These are phyloP conservation scores for Enchytraeus crypticus DNA, from an alignment of 2,888 invertebrate species.

Conservation along the genomic window DNA sequence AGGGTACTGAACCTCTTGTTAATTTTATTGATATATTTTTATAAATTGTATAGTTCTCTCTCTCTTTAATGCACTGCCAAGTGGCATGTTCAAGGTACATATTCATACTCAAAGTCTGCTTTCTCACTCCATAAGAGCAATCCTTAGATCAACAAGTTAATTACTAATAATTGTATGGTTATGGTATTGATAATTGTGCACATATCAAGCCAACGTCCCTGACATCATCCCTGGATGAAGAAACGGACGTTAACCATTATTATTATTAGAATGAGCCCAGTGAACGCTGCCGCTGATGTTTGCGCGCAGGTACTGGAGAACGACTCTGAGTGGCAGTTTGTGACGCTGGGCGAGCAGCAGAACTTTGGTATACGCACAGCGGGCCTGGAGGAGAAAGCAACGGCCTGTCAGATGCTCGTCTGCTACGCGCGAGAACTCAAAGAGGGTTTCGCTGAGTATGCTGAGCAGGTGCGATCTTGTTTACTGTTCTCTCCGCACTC, in stretches of 20 bases:
- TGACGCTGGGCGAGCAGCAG: conserved; percentile 77
- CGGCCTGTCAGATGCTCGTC: conserved; percentile 90
- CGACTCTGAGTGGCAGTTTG: conserved; percentile 87
- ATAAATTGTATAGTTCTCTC: too few species aligned
- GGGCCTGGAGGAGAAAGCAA: conserved; percentile 88
- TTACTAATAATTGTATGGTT: background rate
- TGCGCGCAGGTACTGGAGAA: conserved; percentile 63
- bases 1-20: too few species aligned
- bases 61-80: too few species aligned
- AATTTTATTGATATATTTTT: too few species aligned
- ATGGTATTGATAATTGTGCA: background rate
- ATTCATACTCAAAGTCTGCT: too few species aligned
- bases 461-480: conserved; percentile 57
- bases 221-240: background rate
- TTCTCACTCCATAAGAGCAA: too few species aligned
- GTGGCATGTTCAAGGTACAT: too few species aligned
- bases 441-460: conserved; percentile 68
- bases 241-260: background rate
- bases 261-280: too few species aligned
- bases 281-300: too few species aligned
- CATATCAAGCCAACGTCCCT: too few species aligned
- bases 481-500: too few species aligned
- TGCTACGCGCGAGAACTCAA: conserved; percentile 88
- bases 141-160: background rate
- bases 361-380: conserved; percentile 89